Percentiles rank a stretch among this genome's conserved stretches.
These are phyloP conservation scores for Oreochromis mossambicus DNA, from an alignment of 2,797 vertebrate genomes.

Conservation along the genomic window DNA sequence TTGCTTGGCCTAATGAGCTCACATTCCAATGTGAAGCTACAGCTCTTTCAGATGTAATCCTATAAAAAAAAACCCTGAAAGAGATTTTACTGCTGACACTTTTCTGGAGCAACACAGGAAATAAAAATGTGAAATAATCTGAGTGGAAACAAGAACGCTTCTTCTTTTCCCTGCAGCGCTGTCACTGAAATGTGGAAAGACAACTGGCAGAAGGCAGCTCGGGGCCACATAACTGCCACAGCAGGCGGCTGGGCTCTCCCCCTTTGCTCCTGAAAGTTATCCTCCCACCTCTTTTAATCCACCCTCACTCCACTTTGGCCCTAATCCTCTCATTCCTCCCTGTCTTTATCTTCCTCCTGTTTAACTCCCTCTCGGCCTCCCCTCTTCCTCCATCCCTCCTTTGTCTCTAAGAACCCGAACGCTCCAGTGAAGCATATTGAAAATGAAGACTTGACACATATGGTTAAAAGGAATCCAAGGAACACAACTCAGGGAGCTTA, in stretches of 20 bases:
- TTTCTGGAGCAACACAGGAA: neutral
- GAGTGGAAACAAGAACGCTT: neutral
- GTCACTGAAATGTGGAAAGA: slow-evolving; percentile 35
- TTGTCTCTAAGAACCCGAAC: neutral
- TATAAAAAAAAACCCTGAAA: neutral
- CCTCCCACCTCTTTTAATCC: slow-evolving; percentile 37
- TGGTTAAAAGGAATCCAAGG: slow-evolving; percentile 55
- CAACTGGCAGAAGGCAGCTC: slow-evolving; percentile 43
- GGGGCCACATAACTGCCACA: slow-evolving; percentile 48
- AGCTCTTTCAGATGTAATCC: neutral
- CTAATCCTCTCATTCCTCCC: slow-evolving; percentile 50
- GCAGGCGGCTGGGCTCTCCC: slow-evolving; percentile 35
- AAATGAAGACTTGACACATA: slow-evolving; percentile 56
- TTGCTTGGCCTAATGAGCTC: neutral
- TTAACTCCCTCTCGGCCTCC: slow-evolving; percentile 11
- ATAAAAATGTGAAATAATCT: neutral
- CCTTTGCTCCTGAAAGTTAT: slow-evolving; percentile 55
- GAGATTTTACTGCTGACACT: neutral
- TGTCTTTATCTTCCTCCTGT: neutral
- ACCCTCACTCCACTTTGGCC: slow-evolving; percentile 2
- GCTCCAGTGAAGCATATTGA: slow-evolving; percentile 25
- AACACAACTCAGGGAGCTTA: slow-evolving; percentile 32
- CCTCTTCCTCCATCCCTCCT: neutral
- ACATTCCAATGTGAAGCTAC: neutral
- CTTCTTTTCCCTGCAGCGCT: neutral